phyloP scores from a whole-genome alignment of 1,140 invertebrate species.

The Eurosta solidaginis region DNA sequence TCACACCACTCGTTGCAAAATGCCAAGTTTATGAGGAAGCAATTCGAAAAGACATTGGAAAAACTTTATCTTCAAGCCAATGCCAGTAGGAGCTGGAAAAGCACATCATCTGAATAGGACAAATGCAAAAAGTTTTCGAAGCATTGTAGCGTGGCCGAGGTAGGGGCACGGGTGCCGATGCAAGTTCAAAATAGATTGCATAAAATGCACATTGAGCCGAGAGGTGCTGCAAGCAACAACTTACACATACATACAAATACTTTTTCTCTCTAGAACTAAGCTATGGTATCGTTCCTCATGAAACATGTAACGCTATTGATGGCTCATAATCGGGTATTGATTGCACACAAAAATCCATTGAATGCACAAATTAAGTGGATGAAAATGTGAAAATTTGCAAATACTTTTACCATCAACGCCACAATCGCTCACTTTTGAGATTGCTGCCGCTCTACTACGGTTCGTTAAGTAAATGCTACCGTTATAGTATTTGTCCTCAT shows the following conservation, averaged over 20 bases:
- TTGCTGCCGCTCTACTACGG: no score
- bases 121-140: constrained; percentile 10
- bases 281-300: no score
- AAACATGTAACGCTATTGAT: no score
- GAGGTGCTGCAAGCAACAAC: background rate
- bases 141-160: no score
- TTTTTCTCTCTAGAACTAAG: no score
- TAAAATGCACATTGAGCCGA: background rate
- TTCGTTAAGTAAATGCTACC: background rate
- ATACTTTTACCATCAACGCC: background rate
- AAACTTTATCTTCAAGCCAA: background rate
- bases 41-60: background rate
- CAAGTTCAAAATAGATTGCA: background rate
- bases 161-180: background rate
- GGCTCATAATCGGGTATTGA: constrained; percentile 1
- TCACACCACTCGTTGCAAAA: background rate
- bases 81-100: background rate
- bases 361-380: constrained; percentile 17
- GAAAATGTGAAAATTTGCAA: constrained; percentile 17
- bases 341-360: constrained; percentile 17
- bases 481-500: background rate
- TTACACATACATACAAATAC: background rate
- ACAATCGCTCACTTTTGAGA: background rate
- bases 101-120: background rate
- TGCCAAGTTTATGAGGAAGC: background rate